These are phyloP conservation scores for Amphiura filiformis DNA, from an alignment of 35 echinoderm and acorn worm genomes.

Conservation along the genomic window DNA sequence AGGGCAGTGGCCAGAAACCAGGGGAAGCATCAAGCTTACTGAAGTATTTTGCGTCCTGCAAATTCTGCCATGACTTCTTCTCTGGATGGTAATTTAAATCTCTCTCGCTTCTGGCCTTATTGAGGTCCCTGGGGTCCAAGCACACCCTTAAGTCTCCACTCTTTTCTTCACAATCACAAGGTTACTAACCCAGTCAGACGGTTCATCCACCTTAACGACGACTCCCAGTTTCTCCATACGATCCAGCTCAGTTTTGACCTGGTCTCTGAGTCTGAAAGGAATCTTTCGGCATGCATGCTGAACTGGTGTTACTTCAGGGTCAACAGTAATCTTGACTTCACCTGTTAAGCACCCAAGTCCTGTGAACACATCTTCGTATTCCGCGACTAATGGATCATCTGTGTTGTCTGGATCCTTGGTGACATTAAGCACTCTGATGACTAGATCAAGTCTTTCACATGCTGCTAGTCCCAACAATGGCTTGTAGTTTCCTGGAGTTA, in stretches of 20 bases:
- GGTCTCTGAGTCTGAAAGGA: constrained; percentile 32
- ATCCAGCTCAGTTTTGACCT: constrained; percentile 48
- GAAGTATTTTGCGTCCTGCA: constrained; percentile 48
- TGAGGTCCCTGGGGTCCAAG: constrained; percentile 43
- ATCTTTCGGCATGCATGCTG: constrained; percentile 39
- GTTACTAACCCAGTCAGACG: constrained; percentile 66
- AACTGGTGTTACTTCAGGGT: background rate
- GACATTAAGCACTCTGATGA: constrained; percentile 24
- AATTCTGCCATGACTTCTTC: constrained; percentile 45
- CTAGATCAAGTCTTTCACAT: constrained; percentile 29
- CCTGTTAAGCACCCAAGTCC: constrained; percentile 47
- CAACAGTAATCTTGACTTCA: constrained; percentile 23
- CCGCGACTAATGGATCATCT: background rate
- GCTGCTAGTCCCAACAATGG: constrained; percentile 57
- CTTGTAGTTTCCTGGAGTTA: constrained; percentile 42
- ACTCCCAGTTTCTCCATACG: constrained; percentile 60
- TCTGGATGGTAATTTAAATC: constrained; percentile 36
- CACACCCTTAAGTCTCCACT: constrained; percentile 38
- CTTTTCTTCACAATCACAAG: constrained; percentile 28
- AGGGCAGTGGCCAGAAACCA: constrained; percentile 56
- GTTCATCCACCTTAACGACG: constrained; percentile 34
- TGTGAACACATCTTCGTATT: constrained; percentile 45
- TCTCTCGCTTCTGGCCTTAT: constrained; percentile 50
- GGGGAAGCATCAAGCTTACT: constrained; percentile 57
- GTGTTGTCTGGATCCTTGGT: background rate